Evolutionary conservation across 2,888 invertebrate genomes (phyloP).

Genomic region (Philopedon plagiatum): DNA sequence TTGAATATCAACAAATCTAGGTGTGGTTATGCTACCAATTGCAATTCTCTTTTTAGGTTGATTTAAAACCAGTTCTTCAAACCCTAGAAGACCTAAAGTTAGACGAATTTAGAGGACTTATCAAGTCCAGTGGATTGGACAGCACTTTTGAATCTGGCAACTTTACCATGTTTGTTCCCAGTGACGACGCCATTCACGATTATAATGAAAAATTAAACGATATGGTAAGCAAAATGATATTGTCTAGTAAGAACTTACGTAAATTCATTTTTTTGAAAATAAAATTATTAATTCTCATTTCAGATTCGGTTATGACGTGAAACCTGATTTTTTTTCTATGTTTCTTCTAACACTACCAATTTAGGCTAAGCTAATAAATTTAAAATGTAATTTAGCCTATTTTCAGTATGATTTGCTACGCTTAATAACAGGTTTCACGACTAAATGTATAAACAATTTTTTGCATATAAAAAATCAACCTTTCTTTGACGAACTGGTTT

Average conservation of each 20-base stretch:
- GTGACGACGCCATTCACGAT: conserved; percentile 74
- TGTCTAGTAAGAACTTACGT: too few species aligned
- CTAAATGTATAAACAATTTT: background rate
- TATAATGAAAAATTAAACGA: conserved; percentile 71
- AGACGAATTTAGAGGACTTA: conserved; percentile 73
- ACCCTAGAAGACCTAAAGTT: conserved; percentile 74
- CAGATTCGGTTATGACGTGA: too few species aligned
- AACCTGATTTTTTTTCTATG: too few species aligned
- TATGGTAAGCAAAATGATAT: conserved; percentile 67
- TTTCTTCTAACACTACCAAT: too few species aligned
- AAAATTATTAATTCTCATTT: too few species aligned
- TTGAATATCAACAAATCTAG: too few species aligned
- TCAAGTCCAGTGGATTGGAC: conserved; percentile 70
- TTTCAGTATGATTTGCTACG: background rate
- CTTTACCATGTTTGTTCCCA: conserved; percentile 76
- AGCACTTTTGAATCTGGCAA: conserved; percentile 71
- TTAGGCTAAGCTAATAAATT: too few species aligned
- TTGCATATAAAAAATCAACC: background rate
- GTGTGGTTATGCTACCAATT: too few species aligned
- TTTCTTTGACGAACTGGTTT: conserved; percentile 16
- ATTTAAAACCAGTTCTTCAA: conserved; percentile 72
- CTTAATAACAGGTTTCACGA: background rate
- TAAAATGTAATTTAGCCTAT: too few species aligned
- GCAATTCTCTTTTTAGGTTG: conserved; percentile 53
- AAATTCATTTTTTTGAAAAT: too few species aligned